Evolutionary conservation across 2,113 vertebrate species (phyloP).

Genomic region (Callipepla squamata): DNA sequence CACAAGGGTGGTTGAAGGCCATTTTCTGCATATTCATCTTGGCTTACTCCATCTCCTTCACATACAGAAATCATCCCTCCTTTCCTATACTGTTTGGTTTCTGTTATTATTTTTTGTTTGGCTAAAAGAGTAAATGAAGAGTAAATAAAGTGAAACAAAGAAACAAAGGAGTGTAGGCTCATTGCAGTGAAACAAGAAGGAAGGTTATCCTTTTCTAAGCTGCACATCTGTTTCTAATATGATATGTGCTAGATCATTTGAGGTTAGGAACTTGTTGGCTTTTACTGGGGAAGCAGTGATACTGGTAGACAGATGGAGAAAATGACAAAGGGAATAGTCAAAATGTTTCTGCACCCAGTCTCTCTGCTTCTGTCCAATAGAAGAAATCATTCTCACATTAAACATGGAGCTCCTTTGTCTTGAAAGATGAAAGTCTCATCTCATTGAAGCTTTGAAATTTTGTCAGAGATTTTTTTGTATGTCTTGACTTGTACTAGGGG

Average conservation of each 20-base stretch:
- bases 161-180: neutral
- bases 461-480: neutral
- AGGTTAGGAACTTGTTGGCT: neutral
- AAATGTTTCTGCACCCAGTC: neutral
- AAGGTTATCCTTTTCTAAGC: neutral
- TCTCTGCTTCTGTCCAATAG: neutral
- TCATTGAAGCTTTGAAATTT: neutral
- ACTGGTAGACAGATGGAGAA: neutral
- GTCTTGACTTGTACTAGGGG: neutral
- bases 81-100: neutral
- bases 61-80: neutral
- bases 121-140: neutral
- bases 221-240: neutral
- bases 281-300: neutral
- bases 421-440: neutral
- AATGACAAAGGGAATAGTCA: neutral
- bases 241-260: neutral
- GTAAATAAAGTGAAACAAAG: neutral
- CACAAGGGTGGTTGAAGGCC: neutral
- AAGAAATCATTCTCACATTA: neutral
- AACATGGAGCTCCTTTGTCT: neutral
- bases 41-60: neutral
- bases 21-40: neutral
- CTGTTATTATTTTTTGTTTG: neutral
- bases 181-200: neutral